Conservation (phyloP, 2,888 invertebrate genomes). For the Pecten maximus region DNA sequence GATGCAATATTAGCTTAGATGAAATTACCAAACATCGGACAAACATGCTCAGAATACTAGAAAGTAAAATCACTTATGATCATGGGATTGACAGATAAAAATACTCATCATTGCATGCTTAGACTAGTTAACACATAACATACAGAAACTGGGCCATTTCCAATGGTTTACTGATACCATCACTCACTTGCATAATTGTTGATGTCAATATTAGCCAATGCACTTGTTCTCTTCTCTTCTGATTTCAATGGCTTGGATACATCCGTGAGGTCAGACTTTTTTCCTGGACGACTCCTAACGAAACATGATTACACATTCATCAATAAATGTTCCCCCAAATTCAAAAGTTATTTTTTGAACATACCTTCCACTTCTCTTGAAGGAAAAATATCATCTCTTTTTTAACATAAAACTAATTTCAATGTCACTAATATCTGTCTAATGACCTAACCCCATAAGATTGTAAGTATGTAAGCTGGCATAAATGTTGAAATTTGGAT, state of each 20-base stretch:
- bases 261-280: constrained; percentile 78
- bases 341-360: too few species aligned
- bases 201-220: constrained; percentile 85
- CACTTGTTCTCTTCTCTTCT: constrained; percentile 83
- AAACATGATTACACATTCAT: background rate
- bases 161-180: background rate
- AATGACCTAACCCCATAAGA: too few species aligned
- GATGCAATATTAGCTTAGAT: too few species aligned
- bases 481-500: too few species aligned
- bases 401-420: too few species aligned
- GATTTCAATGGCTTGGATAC: constrained; percentile 78
- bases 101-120: constrained; percentile 41
- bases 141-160: background rate
- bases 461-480: too few species aligned
- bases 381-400: too few species aligned
- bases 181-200: constrained; percentile 85
- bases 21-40: too few species aligned
- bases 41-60: background rate
- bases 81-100: constrained; percentile 48
- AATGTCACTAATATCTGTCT: too few species aligned
- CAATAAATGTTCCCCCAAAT: too few species aligned
- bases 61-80: constrained; percentile 21
- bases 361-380: too few species aligned
- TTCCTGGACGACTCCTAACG: constrained; percentile 63
- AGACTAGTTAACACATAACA: too few species aligned